Conservation (phyloP, 2,113 vertebrate species). For the human (Homo sapiens) region GRCh38 chr1:110059001-110059500, state of each 20-base stretch:
- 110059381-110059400: constrained; percentile 60
- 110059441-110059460: constrained; percentile 49
- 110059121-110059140: background rate
- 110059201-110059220: constrained; percentile 31
- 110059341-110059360: constrained; percentile 70
- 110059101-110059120: background rate
- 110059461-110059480: constrained; percentile 40
- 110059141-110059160: background rate
- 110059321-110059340: constrained; percentile 44
- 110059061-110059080: background rate
- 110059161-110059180: background rate
- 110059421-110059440: constrained; percentile 72
- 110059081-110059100: background rate
- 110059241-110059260: background rate
- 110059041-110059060: background rate
- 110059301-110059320: constrained; percentile 63
- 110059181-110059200: background rate
- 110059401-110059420: constrained; percentile 76
- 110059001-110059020: background rate
- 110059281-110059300: constrained; percentile 70
- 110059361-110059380: constrained; percentile 69
- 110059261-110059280: background rate
- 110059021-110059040: background rate
- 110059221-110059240: constrained; percentile 36
- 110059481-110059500: constrained; percentile 13